Percentiles rank a stretch among this genome's conserved stretches.
These are phyloP conservation scores for Pyrgus malvae DNA, from an alignment of 2,888 invertebrate genomes.

Conservation along the genomic window DNA sequence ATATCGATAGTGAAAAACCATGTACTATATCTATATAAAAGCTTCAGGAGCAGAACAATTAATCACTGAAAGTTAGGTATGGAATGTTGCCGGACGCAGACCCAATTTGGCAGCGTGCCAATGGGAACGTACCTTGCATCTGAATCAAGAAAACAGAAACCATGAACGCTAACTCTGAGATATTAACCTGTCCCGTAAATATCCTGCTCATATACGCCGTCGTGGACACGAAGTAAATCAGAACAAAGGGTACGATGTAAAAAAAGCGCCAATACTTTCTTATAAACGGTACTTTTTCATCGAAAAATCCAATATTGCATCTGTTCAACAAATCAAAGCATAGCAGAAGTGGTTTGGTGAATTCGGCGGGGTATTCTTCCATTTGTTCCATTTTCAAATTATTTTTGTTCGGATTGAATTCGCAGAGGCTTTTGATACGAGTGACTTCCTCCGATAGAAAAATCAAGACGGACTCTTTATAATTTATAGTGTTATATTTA, in stretches of 20 bases:
- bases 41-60: slow-evolving; percentile 10
- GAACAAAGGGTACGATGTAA: slow-evolving; percentile 25
- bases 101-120: slow-evolving; percentile 1
- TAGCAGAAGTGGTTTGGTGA: slow-evolving; percentile 29
- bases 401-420: slow-evolving; percentile 17
- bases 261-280: slow-evolving; percentile 28
- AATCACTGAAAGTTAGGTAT: slow-evolving; percentile 5
- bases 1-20: neutral
- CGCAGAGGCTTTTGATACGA: slow-evolving; percentile 2
- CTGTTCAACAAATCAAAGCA: slow-evolving; percentile 33
- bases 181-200: slow-evolving; percentile 27
- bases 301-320: slow-evolving; percentile 34
- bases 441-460: slow-evolving; percentile 9
- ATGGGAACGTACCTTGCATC: slow-evolving; percentile 29
- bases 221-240: slow-evolving; percentile 21
- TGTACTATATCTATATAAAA: neutral
- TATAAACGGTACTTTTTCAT: slow-evolving; percentile 23
- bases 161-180: slow-evolving; percentile 32
- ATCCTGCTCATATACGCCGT: slow-evolving; percentile 19
- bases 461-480: slow-evolving; percentile 18
- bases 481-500: neutral
- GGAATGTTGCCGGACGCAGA: neutral
- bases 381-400: slow-evolving; percentile 29
- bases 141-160: slow-evolving; percentile 27
- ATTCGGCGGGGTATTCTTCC: slow-evolving; percentile 33